Conservation (phyloP, 1,140 invertebrate genomes). For the Bombus vancouverensis region DNA sequence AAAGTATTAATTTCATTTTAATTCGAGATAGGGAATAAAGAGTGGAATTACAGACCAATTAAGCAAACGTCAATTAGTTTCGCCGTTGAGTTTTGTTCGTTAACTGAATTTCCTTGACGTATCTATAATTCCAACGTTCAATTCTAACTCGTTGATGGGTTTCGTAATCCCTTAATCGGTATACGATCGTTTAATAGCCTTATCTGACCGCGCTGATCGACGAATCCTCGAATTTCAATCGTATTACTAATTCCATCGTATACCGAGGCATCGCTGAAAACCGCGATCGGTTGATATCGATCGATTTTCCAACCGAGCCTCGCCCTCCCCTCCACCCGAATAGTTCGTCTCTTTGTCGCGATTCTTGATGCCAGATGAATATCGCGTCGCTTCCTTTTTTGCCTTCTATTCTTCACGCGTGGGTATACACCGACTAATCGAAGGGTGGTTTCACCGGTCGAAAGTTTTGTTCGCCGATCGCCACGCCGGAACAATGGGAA, state of each 20-base stretch:
- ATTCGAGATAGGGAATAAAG: neutral
- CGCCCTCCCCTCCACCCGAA: constrained; percentile 3
- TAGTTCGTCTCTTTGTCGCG: constrained; percentile 65
- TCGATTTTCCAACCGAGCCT: constrained; percentile 65
- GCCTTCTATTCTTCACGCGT: constrained; percentile 10
- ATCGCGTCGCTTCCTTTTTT: constrained; percentile 56
- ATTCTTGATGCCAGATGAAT: constrained; percentile 61
- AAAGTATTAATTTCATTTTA: neutral
- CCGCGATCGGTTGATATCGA: constrained; percentile 62
- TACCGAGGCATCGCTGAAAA: constrained; percentile 28
- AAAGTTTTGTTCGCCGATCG: constrained; percentile 49
- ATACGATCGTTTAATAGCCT: constrained; percentile 51
- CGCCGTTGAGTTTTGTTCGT: neutral
- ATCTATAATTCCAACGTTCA: neutral
- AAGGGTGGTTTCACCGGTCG: constrained; percentile 38
- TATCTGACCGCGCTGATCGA: constrained; percentile 49
- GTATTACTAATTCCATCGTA: constrained; percentile 59
- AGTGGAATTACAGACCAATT: neutral
- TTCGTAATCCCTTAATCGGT: constrained; percentile 11
- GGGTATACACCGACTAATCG: constrained; percentile 63
- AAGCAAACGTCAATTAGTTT: constrained; percentile 4
- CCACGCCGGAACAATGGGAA: constrained; percentile 31
- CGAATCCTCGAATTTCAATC: constrained; percentile 68
- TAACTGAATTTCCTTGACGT: neutral
- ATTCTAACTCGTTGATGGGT: neutral